A percentile compares a stretch with the other conserved stretches of the same genome.
phyloP scores from a whole-genome alignment of 2,113 vertebrate genomes.

The Neogale vison region DNA sequence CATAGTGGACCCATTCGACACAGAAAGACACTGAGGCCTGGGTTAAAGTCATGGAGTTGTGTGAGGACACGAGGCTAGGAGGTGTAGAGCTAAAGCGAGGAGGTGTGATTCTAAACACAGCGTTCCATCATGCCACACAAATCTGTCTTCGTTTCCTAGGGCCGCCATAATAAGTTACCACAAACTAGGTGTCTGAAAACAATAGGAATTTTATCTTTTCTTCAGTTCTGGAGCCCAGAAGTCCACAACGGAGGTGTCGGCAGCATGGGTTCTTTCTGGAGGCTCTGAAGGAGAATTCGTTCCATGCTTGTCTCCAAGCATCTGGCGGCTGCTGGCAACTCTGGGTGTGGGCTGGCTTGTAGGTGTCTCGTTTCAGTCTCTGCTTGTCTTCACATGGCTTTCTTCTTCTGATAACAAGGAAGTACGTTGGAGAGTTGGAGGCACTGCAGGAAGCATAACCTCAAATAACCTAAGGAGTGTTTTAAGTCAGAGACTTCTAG shows the following conservation, averaged over 20 bases:
- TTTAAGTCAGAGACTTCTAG: background rate
- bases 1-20: background rate
- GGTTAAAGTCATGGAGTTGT: background rate
- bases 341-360: background rate
- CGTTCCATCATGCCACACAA: background rate
- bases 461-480: background rate
- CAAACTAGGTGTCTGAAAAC: background rate
- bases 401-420: background rate
- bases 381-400: background rate
- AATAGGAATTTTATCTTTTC: constrained; percentile 5
- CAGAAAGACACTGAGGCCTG: background rate
- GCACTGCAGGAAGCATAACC: background rate
- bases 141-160: background rate
- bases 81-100: background rate
- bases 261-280: background rate
- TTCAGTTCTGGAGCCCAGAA: background rate
- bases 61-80: background rate
- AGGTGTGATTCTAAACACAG: background rate
- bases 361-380: background rate
- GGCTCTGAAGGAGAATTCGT: background rate
- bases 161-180: background rate
- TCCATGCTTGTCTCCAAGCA: background rate
- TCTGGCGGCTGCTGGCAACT: background rate
- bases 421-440: background rate
- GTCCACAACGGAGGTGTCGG: background rate